phyloP scores from a whole-genome alignment of 2,888 invertebrate species.

The Rugalucina vietnamica region DNA sequence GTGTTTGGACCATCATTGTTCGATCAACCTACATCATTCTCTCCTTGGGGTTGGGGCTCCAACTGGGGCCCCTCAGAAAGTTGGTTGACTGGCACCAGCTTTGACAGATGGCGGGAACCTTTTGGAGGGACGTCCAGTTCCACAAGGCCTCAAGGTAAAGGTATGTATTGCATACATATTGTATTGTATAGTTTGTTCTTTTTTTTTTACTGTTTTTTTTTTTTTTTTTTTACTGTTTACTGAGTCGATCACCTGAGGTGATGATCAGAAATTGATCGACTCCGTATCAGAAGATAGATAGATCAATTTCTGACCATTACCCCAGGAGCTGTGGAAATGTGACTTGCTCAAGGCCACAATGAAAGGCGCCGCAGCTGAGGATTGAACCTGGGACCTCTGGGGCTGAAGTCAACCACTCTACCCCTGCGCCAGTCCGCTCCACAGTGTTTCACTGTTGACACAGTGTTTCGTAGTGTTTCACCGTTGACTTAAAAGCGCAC shows the following conservation, averaged over 20 bases:
- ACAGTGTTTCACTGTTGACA: background rate
- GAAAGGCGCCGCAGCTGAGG: no score
- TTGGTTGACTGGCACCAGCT: background rate
- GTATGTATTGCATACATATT: background rate
- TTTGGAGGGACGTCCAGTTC: background rate
- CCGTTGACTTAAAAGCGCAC: no score
- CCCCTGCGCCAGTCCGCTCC: background rate
- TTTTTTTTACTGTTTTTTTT: no score
- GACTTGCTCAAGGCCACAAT: no score
- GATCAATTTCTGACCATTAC: no score
- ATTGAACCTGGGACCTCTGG: no score
- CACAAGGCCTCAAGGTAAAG: background rate
- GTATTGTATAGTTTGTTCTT: background rate
- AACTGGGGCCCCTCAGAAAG: background rate
- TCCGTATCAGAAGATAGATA: no score
- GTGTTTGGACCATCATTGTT: conserved; percentile 22
- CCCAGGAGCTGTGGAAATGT: no score
- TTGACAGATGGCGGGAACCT: conserved; percentile 34
- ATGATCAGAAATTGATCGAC: no score
- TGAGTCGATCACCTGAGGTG: background rate
- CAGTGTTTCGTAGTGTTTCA: no score
- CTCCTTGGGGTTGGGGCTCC: conserved; percentile 16
- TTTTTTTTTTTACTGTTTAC: background rate
- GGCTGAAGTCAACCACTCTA: no score
- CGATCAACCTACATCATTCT: conserved; percentile 16